Base-by-base conservation (phyloP, 2,113 vertebrate species). In the Manacus vitellinus region DNA sequence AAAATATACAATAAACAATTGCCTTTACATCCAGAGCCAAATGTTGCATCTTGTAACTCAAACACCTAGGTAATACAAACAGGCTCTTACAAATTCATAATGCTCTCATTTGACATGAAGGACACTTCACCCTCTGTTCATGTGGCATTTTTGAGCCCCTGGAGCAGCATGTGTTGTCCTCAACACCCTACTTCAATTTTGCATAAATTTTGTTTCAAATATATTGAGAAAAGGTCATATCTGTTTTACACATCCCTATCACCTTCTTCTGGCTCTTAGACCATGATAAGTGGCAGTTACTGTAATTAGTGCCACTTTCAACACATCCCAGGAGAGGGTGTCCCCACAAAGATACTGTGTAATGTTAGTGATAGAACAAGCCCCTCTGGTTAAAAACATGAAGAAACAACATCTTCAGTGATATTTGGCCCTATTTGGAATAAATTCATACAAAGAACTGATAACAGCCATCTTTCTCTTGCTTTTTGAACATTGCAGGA, bases 1-100 rank as follows among this genome's bases (percentile, higher is more conserved):
- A 89, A 96, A 95, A 90, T 54, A 77, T 28, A 49, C 58, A 73
- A 43, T 62, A 96, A 96, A 94, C 39, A 83, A 66, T 83, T 88
- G 70, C 47, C 80, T 89, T 96, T 88, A 85, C 79, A 93, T 89
- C 72, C 52, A 70, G 49, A 95, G 92, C 95, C 94, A 96, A 94
- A 68, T 41, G 28, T 46, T 89, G 72, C 76, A 72, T 80, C 90
- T 83, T 1, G 0, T 73, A 90, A 73, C 39, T 88, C 56, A 88
- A 80, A 54, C 76, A 78, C 37, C 23, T 79, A 91, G 73, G 24
- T 68, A 67, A 75, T 22, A 58, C 17, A 72, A 82, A 81, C 10
- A 77, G 9, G 6, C 33, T 67, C 44, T 76, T 52, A 23, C 24
- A 67, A 90, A 83, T 25, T 67, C 59, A 17, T 49, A 35, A 28